Evolutionary conservation across 2,113 vertebrate genomes (phyloP), one percentile per base, ranked within the genome.

Genomic region (Menidia beryllina): DNA sequence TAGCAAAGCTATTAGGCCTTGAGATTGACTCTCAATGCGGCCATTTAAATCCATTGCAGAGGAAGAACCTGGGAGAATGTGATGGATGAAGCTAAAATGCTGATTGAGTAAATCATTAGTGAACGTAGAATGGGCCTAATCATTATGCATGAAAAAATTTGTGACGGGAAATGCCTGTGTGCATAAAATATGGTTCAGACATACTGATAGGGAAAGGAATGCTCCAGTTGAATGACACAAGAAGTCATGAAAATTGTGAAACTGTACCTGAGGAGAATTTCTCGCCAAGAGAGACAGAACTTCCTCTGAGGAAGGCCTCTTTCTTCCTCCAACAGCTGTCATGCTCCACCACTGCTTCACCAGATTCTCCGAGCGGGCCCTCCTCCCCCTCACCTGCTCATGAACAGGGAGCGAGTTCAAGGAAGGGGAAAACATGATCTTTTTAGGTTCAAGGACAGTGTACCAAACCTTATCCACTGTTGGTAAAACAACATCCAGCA

Each of bases 181-280:
- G 25, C 39, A 26, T 59, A 15, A 63, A 60, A 61, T 38, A 26
- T 10, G n/a, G 39, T 49, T 55, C 27, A 56, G 53, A 39, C 21
- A 38, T 2, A 14, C 12, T 53, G 20, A 79, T 52, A 47, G 23
- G 3, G 50, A 69, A 69, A 17, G 41, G 30, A 17, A 20, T 43
- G 34, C 54, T 20, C 27, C 8, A 69, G 50, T 4, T 25, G 25
- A 39, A 49, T 47, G 15, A 53, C 6, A 53, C 25, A 2, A 55
- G 1, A 69, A 34, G 49, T 52, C 53, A 56, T 23, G 23, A 56
- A 66, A 15, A 0, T 27, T 5, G 19, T 23, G 8, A 30, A 62
- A 66, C 38, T 53, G 1, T 88, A 97, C 96, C 96, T 95, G 94
- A 87, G 24, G 91, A 89, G 75, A 94, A 94, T 73, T 85, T 90